Base-by-base conservation (phyloP, 1,140 invertebrate genomes). In the Neoseiulus cucumeris region DNA sequence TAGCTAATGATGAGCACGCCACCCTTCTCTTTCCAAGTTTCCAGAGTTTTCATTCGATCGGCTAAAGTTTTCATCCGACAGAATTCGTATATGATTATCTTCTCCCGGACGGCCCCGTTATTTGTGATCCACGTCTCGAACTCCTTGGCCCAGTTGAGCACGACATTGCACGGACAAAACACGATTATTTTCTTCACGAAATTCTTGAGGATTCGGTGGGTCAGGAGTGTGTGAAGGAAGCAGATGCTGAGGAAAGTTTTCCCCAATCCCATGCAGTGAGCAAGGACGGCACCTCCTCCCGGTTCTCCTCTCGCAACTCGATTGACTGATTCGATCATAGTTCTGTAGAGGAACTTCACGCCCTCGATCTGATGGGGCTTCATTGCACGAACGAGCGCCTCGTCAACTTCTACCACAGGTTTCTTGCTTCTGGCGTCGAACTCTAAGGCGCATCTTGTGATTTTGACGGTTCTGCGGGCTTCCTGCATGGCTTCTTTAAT, bases 281-380 rank as follows among this genome's bases (percentile, higher is more conserved):
- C 92, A 20, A 97, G 76, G 72, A 97, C 95, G 74, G 33, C 33
- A 6, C 33, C 33, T 4, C 4, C 4, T 7, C 89, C 84, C 65
- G 81, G 81, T 25, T 81, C 80, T 22, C 28, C 22, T 39, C 33
- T 39, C 4, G 4, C 4, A 9, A 83, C 1, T 85, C 83, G 80
- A 70, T 89, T 83, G 0, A 95, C 70, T 18, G 87, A 88, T 75
- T 98, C 94, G 72, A 90, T 90, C 71, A 88, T 89, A 42, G 86
- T 85, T 72, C 97, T 85, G 87, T 90, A 98, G 85, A 98, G 89
- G 73, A 98, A 98, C 75, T 92, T 87, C 0, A 98, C 85, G 69
- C 92, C 80, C 71, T 80, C 75, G 9, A 83, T 80, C 78, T 94
- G 91, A 83, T 98, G 95, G 5, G 89, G 89, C 75, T 97, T 98